Base-by-base conservation (phyloP, 2,888 invertebrate genomes). In the Heliconius hortense region DNA sequence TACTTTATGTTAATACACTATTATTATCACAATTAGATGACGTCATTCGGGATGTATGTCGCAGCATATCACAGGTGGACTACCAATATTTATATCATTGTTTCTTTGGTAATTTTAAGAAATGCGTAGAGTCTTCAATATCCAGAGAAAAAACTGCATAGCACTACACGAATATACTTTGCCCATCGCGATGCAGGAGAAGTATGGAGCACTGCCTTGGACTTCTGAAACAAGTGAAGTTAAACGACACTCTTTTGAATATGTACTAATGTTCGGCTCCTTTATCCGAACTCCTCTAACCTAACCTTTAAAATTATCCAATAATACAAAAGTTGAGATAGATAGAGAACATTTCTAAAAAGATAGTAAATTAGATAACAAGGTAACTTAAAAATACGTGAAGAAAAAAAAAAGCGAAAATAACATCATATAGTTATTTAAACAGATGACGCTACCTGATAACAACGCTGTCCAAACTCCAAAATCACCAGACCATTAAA, bases 401-500 rank as follows among this genome's bases (percentile, higher is more conserved):
- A 35, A 35, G 35, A 11, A 35, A 64, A n/a, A 7, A 66, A 24
- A 3, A n/a, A 4, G 0, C 10, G n/a, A 56, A n/a, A 56, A 56
- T n/a, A 11, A n/a, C 8, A 8, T n/a, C 3, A 10, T 56, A 11
- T 39, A n/a, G n/a, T n/a, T 69, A 69, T 69, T 56, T 69, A 35
- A 24, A 28, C n/a, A 56, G 69, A 56, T 69, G 69, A 69, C 69
- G 69, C 35, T 69, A 69, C 24, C n/a, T n/a, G 13, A 69, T 35
- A 69, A 56, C 31, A 56, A 69, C 31, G 56, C 10, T 71, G 21
- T 71, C 18, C 31, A n/a, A 73, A 73, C 28, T 26, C 5, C 28
- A 39, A 66, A 73, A 56, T 8, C 72, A 64, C 64, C 26, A 66
- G 66, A 73, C 72, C 72, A 64, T 73, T 66, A 56, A 59, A 70